Evolutionary conservation across 2,113 vertebrate species (phyloP).

Genomic region (Oryzias curvinotus): DNA sequence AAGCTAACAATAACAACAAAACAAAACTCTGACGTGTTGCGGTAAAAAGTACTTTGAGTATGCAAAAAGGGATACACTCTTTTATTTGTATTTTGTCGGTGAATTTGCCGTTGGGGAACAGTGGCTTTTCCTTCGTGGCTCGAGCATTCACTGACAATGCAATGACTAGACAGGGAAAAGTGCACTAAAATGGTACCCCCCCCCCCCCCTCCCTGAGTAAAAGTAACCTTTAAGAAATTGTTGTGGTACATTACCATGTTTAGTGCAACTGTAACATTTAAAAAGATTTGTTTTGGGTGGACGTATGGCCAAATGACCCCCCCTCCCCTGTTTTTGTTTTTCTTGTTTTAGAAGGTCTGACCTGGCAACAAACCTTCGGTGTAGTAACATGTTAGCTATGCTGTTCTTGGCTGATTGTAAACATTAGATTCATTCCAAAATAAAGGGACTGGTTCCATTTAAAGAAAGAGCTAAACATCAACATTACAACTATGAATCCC

Average conservation of each 20-base stretch:
- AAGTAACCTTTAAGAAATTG: slow-evolving; percentile 50
- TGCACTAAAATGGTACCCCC: slow-evolving; percentile 65
- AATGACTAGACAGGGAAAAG: slow-evolving; percentile 80
- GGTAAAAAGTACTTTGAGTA: slow-evolving; percentile 75
- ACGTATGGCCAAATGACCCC: slow-evolving; percentile 51
- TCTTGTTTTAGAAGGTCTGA: slow-evolving; percentile 38
- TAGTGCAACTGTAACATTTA: slow-evolving; percentile 83
- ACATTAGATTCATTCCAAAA: slow-evolving; percentile 71
- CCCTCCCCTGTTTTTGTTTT: slow-evolving; percentile 2
- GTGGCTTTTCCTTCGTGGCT: slow-evolving; percentile 81
- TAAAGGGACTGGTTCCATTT: slow-evolving; percentile 66
- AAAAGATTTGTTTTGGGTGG: slow-evolving; percentile 61
- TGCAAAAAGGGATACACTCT: slow-evolving; percentile 92
- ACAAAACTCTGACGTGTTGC: slow-evolving; percentile 73
- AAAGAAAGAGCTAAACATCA: slow-evolving; percentile 57
- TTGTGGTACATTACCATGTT: slow-evolving; percentile 75
- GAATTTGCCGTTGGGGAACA: slow-evolving; percentile 87
- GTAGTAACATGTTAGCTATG: slow-evolving; percentile 33
- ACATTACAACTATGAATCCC: slow-evolving; percentile 28
- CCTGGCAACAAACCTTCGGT: slow-evolving; percentile 75
- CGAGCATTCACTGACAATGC: slow-evolving; percentile 82
- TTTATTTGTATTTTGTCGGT: slow-evolving; percentile 90
- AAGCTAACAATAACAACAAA: slow-evolving; percentile 57
- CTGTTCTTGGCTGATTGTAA: slow-evolving; percentile 48
- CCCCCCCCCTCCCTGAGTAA: slow-evolving; percentile 25